Evolutionary conservation across 2,113 vertebrate species (phyloP).

Genomic region (Xiphorhynchus elegans): DNA sequence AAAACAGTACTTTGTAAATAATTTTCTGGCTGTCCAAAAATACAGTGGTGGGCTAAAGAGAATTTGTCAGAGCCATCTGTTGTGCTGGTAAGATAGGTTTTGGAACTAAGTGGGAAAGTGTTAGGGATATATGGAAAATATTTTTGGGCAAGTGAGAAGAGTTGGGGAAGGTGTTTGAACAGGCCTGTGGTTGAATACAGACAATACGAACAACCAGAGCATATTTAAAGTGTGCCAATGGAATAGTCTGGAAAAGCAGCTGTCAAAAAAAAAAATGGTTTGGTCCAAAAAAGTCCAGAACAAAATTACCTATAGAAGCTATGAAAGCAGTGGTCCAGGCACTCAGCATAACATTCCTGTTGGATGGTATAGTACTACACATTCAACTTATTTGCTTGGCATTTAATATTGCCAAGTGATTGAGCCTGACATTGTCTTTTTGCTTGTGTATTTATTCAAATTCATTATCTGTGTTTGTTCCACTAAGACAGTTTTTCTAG

Average conservation of each 20-base stretch:
- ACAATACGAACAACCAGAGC: rapidly evolving
- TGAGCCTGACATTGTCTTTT: constrained; percentile 36
- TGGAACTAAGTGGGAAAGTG: background rate
- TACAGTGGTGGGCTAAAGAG: background rate
- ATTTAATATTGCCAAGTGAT: background rate
- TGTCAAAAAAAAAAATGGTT: background rate
- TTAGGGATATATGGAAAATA: background rate
- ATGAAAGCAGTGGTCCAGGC: background rate
- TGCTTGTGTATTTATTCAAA: constrained; percentile 39
- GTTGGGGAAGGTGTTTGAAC: background rate
- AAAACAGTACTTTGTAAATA: background rate
- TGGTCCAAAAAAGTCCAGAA: background rate
- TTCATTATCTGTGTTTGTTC: constrained; percentile 61
- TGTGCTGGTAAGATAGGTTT: background rate
- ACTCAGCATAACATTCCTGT: background rate
- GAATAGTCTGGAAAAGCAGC: background rate
- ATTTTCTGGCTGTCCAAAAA: background rate
- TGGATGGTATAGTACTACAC: background rate
- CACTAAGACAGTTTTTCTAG: constrained; percentile 28
- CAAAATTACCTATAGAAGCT: background rate
- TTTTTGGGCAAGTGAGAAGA: background rate
- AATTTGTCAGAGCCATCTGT: background rate
- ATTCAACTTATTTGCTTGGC: background rate
- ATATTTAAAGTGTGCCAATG: rapidly evolving
- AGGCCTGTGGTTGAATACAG: background rate